Evolutionary conservation across 2,888 invertebrate species (phyloP).

Genomic region (Drosophila dives): DNA sequence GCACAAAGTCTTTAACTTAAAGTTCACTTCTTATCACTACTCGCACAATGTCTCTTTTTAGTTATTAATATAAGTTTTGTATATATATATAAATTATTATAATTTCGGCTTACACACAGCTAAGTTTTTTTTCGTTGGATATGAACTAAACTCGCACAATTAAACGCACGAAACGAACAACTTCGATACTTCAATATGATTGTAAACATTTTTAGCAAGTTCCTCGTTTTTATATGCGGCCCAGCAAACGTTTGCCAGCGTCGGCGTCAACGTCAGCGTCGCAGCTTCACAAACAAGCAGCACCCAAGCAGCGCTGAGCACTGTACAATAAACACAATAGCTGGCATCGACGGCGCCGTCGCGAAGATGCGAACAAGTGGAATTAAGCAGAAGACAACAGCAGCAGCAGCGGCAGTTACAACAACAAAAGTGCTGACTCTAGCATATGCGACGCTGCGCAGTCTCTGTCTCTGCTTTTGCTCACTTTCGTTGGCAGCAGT

Average conservation of each 20-base stretch:
- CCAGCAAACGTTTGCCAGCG: conserved; percentile 55
- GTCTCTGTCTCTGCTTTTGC: conserved; percentile 36
- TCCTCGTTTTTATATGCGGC: conserved; percentile 75
- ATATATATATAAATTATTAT: background rate
- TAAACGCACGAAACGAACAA: conserved; percentile 68
- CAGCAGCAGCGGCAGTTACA: background rate
- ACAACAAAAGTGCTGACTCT: conserved; percentile 14
- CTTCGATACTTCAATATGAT: conserved; percentile 73
- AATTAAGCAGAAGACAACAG: conserved; percentile 55
- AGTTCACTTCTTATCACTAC: conserved; percentile 31
- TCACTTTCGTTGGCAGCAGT: conserved; percentile 62
- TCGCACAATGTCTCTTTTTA: conserved; percentile 7
- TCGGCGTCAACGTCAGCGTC: conserved; percentile 32
- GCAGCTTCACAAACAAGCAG: conserved; percentile 45
- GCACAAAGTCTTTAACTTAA: conserved; percentile 38
- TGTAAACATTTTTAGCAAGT: conserved; percentile 76
- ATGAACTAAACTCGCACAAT: conserved; percentile 31
- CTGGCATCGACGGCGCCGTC: conserved; percentile 21
- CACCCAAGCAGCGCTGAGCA: conserved; percentile 24
- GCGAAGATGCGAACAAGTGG: conserved; percentile 72
- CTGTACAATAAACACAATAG: conserved; percentile 44
- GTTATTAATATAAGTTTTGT: conserved; percentile 7
- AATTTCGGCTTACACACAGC: conserved; percentile 31
- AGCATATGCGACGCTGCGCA: conserved; percentile 37
- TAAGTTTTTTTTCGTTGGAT: conserved; percentile 6